phyloP scores from a whole-genome alignment of 2,888 invertebrate genomes.

The Harmothoe impar region DNA sequence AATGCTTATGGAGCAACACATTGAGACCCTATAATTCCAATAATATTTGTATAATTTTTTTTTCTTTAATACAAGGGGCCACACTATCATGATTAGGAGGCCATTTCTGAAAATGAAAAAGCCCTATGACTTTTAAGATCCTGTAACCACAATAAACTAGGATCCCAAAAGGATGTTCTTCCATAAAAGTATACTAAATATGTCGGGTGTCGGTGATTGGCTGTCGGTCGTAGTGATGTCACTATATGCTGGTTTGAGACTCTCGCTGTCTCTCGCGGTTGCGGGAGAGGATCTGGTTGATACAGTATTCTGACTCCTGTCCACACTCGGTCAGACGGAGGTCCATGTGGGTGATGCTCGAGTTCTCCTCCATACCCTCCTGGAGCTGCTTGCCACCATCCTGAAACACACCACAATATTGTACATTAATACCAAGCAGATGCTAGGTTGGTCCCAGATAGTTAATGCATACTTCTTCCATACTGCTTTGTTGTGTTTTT shows the following conservation, averaged over 20 bases:
- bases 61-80: too few relatives aligned
- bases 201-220: too few relatives aligned
- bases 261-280: conserved; percentile 81
- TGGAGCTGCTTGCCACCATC: conserved; percentile 84
- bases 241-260: neutral
- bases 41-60: too few relatives aligned
- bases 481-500: neutral
- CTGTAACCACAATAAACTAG: too few relatives aligned
- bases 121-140: too few relatives aligned
- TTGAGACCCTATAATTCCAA: too few relatives aligned
- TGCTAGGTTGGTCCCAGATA: neutral
- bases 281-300: conserved; percentile 81
- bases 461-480: neutral
- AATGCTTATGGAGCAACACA: too few relatives aligned
- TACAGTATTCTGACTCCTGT: conserved; percentile 83
- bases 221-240: too few relatives aligned
- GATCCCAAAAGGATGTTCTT: too few relatives aligned
- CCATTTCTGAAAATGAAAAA: too few relatives aligned
- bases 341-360: conserved; percentile 81
- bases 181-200: too few relatives aligned
- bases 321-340: conserved; percentile 83
- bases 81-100: too few relatives aligned
- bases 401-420: conserved; percentile 72
- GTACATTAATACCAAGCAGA: conserved; percentile 7
- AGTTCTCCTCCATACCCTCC: conserved; percentile 83